Evolutionary conservation across 2,797 vertebrate species (phyloP).

Genomic region (Toxotes lorentzi): DNA sequence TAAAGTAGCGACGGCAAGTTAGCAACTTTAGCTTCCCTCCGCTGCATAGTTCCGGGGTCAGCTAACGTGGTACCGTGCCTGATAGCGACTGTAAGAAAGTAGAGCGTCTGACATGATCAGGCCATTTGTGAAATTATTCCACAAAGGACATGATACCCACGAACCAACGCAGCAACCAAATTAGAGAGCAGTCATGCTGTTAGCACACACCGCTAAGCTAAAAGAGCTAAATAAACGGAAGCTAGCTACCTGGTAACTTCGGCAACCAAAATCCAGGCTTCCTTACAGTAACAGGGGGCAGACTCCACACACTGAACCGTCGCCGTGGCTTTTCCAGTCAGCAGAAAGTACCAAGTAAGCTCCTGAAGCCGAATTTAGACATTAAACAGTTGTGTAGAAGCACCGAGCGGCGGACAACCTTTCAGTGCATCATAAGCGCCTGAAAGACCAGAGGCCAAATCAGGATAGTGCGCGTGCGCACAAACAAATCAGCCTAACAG

Average conservation of each 20-base stretch:
- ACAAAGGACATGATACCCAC: not conserved
- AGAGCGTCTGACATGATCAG: not conserved
- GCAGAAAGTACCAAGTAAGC: slow-evolving; percentile 40
- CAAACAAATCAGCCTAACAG: not conserved
- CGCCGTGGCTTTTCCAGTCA: slow-evolving; percentile 26
- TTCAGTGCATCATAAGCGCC: slow-evolving; percentile 76
- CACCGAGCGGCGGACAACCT: slow-evolving; percentile 64
- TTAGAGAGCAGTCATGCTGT: slow-evolving; percentile 38
- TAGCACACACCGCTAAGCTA: slow-evolving; percentile 60
- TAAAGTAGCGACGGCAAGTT: slow-evolving; percentile 42
- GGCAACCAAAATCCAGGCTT: slow-evolving; percentile 7
- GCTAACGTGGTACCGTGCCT: not conserved
- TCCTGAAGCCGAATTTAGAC: slow-evolving; percentile 55
- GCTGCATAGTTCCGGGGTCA: slow-evolving; percentile 48
- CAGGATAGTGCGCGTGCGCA: slow-evolving; percentile 78
- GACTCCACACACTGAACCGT: slow-evolving; percentile 19
- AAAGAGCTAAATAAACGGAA: slow-evolving; percentile 47
- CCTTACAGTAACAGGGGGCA: slow-evolving; percentile 35
- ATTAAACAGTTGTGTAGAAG: slow-evolving; percentile 49
- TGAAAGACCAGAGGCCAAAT: slow-evolving; percentile 76
- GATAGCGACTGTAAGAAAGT: not conserved
- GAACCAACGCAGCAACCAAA: not conserved
- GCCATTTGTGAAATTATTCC: too few species aligned
- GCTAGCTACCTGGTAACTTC: slow-evolving; percentile 30
- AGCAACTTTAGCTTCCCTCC: slow-evolving; percentile 63